Percentiles rank a stretch among this genome's conserved stretches.
These are phyloP conservation scores for Muschampia plurimacula DNA, from an alignment of 2,888 invertebrate species.

Conservation along the genomic window DNA sequence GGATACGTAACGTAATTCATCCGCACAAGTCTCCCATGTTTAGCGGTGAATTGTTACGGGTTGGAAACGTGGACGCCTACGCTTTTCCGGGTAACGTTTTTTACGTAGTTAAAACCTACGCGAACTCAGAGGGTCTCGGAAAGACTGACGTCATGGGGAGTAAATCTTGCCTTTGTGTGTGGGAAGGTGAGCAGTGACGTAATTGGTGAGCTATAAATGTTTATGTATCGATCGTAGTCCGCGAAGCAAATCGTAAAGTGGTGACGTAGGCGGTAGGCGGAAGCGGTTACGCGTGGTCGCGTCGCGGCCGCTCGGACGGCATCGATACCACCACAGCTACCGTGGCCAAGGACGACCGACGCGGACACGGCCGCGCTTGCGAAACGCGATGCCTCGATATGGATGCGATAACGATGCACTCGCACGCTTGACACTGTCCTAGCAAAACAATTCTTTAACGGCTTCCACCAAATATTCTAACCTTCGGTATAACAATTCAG, in stretches of 20 bases:
- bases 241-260: conserved; percentile 32
- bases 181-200: conserved; percentile 13
- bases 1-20: conserved; percentile 2
- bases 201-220: conserved; percentile 4
- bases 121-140: conserved; percentile 5
- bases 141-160: conserved; percentile 68
- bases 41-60: conserved; percentile 4
- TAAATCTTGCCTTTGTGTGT: neutral
- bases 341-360: conserved; percentile 68
- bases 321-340: conserved; percentile 51
- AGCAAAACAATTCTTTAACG: neutral
- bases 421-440: conserved; percentile 17
- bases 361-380: conserved; percentile 55
- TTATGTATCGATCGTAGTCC: conserved; percentile 29
- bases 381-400: conserved; percentile 51
- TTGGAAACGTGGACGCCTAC: conserved; percentile 18
- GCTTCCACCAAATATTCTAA: neutral
- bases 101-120: conserved; percentile 15
- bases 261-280: conserved; percentile 69
- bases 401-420: conserved; percentile 43
- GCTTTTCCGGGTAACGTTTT: conserved; percentile 2
- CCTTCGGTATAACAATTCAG: neutral
- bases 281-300: conserved; percentile 73
- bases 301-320: conserved; percentile 46
- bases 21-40: conserved; percentile 22